Base-by-base conservation (phyloP, 2,797 vertebrate genomes). In the Podargus strigoides region DNA sequence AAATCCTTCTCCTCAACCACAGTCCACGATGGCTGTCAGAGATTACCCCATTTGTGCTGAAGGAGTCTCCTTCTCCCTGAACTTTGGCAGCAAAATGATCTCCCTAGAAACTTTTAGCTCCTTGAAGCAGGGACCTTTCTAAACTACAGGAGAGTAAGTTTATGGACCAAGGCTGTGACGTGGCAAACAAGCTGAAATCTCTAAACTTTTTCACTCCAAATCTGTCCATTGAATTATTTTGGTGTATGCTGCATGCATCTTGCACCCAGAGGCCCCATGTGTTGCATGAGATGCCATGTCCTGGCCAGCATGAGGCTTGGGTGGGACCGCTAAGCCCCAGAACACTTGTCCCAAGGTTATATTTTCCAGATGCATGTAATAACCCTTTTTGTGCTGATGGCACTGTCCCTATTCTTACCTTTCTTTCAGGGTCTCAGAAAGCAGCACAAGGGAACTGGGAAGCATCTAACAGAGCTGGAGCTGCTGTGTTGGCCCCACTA, bases 221-320 rank as follows among this genome's bases (percentile, higher is more conserved):
- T 62, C 24, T 8, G 5, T n/a, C 16, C 10, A 3, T 0, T 39
- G 22, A 21, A 42, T 20, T 66, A 59, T 60, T 91, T 82, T 64
- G 34, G 15, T 19, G 23, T 13, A 9, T 21, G 4, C 46, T 72
- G 46, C n/a, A 46, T 66, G 14, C 36, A 28, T 20, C 20, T 17
- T 6, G 5, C 6, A 9, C 46, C 32, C 77, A 56, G 28, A 85
- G 14, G 5, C 32, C 24, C 26, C 1, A 1, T 1, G 17, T 36
- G 8, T 37, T 2, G 0, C 0, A 0, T 50, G 26, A 28, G 11
- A 52, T 27, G 15, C 39, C n/a, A 5, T 8, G 9, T 72, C 23
- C 42, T 66, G 32, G 9, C n/a, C 22, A 10, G 30, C n/a, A 58
- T 0, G 1, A 63, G 12, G 27, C n/a, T 75, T 12, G 41, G 52